Conservation (phyloP, 1,140 invertebrate species). For the Trichoplusia ni region DNA sequence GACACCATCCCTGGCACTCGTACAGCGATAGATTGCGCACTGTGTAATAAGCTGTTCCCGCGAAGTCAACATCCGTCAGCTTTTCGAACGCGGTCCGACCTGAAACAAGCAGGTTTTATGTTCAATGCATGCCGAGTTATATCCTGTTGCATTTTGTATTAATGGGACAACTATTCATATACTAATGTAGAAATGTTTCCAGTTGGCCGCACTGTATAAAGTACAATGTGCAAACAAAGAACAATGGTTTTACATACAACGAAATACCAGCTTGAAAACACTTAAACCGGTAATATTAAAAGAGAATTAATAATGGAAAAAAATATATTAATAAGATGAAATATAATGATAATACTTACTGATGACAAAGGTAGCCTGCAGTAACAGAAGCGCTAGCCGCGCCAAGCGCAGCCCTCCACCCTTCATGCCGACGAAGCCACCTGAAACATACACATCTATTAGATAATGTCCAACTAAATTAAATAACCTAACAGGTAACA, state of each 20-base stretch:
- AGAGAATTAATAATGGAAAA: too few relatives aligned
- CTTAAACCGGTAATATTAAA: too few relatives aligned
- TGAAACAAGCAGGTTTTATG: slow-evolving; percentile 62
- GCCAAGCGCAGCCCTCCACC: slow-evolving; percentile 65
- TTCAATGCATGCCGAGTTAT: background rate
- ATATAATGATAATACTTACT: slow-evolving; percentile 54
- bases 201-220: too few relatives aligned
- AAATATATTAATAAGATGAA: too few relatives aligned
- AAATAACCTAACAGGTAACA: background rate
- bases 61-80: slow-evolving; percentile 94
- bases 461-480: background rate
- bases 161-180: too few relatives aligned
- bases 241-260: too few relatives aligned
- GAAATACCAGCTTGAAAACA: too few relatives aligned
- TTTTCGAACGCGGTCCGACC: slow-evolving; percentile 95
- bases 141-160: too few relatives aligned
- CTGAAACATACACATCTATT: slow-evolving; percentile 45
- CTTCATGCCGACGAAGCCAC: slow-evolving; percentile 60
- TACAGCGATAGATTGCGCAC: slow-evolving; percentile 95
- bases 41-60: slow-evolving; percentile 95
- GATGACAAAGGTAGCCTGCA: slow-evolving; percentile 64
- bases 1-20: slow-evolving; percentile 97
- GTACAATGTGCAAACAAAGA: too few relatives aligned
- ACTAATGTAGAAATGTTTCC: too few relatives aligned
- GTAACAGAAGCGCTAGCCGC: slow-evolving; percentile 64